phyloP scores from a whole-genome alignment of 2,888 invertebrate genomes.

The Meiosimyza platycephala region DNA sequence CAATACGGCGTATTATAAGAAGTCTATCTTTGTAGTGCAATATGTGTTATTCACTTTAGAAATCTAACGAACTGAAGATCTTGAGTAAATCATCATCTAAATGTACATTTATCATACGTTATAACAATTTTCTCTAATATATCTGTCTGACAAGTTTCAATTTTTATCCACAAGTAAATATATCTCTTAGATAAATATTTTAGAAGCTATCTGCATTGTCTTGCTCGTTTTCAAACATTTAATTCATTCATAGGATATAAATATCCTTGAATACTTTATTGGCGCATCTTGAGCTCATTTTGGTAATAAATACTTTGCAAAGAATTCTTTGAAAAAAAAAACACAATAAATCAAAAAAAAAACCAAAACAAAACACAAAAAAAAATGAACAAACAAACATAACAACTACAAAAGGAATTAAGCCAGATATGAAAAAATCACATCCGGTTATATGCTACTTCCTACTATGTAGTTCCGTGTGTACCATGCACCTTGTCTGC shows the following conservation, averaged over 20 bases:
- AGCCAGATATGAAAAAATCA: constrained; percentile 60
- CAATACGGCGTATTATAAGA: too few species aligned
- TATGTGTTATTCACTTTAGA: too few species aligned
- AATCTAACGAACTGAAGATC: too few species aligned
- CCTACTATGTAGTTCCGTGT: constrained; percentile 61
- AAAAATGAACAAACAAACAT: constrained; percentile 47
- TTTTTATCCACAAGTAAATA: not conserved
- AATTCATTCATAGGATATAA: constrained; percentile 24
- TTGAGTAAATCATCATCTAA: too few species aligned
- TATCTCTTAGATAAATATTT: too few species aligned
- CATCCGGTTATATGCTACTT: constrained; percentile 65
- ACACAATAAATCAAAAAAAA: not conserved
- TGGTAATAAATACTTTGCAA: constrained; percentile 43
- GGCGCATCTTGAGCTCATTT: constrained; percentile 44
- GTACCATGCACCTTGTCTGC: constrained; percentile 30
- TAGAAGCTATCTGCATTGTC: not conserved
- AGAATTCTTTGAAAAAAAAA: constrained; percentile 27
- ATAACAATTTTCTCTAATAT: too few species aligned
- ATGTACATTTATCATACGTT: too few species aligned
- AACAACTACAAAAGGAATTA: not conserved
- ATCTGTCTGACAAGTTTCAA: too few species aligned
- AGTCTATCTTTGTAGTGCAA: too few species aligned
- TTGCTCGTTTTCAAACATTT: not conserved
- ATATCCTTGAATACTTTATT: constrained; percentile 40
- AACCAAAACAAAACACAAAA: constrained; percentile 38